These are phyloP conservation scores for Phyllotreta striolata DNA, from an alignment of 2,888 invertebrate genomes.

Conservation along the genomic window DNA sequence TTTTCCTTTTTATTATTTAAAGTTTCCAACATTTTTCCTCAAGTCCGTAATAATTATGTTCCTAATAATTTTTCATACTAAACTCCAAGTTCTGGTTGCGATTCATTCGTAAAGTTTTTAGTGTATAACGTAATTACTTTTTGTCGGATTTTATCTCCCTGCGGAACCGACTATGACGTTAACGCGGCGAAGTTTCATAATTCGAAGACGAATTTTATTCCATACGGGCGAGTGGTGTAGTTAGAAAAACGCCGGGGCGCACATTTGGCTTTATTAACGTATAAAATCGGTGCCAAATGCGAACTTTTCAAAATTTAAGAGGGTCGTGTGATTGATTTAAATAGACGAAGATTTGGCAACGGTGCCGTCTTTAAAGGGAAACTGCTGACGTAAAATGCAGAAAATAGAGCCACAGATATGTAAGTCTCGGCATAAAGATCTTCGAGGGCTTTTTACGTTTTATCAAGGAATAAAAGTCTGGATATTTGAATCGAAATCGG, in stretches of 20 bases:
- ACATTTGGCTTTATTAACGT: constrained; percentile 19
- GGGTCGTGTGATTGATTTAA: constrained; percentile 31
- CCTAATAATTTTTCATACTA: too few relatives aligned
- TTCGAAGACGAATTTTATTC: constrained; percentile 7
- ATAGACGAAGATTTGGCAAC: constrained; percentile 14
- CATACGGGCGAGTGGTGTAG: constrained; percentile 3
- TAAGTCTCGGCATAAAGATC: constrained; percentile 1
- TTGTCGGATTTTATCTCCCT: constrained; percentile 13
- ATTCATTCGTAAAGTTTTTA: background rate
- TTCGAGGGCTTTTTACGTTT: background rate
- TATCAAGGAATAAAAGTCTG: background rate
- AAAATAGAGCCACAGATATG: background rate
- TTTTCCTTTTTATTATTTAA: too few relatives aligned
- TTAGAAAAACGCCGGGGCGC: constrained; percentile 4
- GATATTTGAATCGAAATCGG: too few relatives aligned
- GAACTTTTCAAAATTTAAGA: constrained; percentile 22
- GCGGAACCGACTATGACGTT: constrained; percentile 11
- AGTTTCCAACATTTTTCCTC: too few relatives aligned
- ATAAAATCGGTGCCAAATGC: constrained; percentile 27
- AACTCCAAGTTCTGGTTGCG: too few relatives aligned
- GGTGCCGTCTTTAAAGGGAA: constrained; percentile 3
- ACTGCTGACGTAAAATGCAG: background rate
- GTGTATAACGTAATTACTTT: constrained; percentile 10
- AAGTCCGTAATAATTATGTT: too few relatives aligned
- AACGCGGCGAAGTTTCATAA: constrained; percentile 18